Conservation (phyloP, 2,113 vertebrate genomes). For the Anhinga anhinga region DNA sequence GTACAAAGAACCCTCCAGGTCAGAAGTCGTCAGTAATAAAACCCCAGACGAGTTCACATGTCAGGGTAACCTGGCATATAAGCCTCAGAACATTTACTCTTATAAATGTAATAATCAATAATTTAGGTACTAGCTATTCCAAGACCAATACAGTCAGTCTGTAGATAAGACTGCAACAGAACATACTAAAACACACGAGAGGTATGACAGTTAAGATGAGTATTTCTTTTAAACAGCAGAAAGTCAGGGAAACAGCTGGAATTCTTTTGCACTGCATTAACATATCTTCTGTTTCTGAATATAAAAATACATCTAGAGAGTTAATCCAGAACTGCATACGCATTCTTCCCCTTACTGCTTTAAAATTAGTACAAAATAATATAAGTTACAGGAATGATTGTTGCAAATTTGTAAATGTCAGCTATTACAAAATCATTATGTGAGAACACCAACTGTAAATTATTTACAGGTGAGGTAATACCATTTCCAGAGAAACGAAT, state of each 20-base stretch:
- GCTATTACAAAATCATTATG: slow-evolving; percentile 61
- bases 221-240: neutral
- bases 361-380: slow-evolving; percentile 63
- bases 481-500: slow-evolving; percentile 35
- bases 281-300: slow-evolving; percentile 19
- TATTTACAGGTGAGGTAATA: slow-evolving; percentile 74
- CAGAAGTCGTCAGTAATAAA: neutral
- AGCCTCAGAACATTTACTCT: neutral
- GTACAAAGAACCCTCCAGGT: neutral
- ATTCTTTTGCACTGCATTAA: neutral
- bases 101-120: neutral
- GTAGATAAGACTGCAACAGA: neutral
- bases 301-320: slow-evolving; percentile 60
- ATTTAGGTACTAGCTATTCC: neutral
- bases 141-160: neutral
- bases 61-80: neutral
- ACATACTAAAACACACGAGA: neutral
- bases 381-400: slow-evolving; percentile 63
- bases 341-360: slow-evolving; percentile 7
- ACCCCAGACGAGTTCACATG: neutral
- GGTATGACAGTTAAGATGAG: slow-evolving; percentile 33
- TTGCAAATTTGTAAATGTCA: slow-evolving; percentile 51
- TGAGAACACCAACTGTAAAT: slow-evolving; percentile 41
- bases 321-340: slow-evolving; percentile 15
- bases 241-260: slow-evolving; percentile 26